Conservation (phyloP, 2,888 invertebrate species). For the Oscheius onirici region DNA sequence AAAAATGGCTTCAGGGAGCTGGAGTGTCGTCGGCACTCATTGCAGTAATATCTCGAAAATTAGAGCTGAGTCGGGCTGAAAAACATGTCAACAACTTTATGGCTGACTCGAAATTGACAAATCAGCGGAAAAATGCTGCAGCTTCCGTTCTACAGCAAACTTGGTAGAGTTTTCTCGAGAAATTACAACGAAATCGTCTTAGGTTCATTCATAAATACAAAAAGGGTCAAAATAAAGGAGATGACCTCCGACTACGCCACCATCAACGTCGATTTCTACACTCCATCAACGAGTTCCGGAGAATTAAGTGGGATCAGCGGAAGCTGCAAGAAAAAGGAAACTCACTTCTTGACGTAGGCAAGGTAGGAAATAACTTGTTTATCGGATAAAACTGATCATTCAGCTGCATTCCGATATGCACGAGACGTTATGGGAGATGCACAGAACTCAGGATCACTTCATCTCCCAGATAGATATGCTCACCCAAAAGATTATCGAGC, state of each 20-base stretch:
- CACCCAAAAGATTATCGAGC: conserved; percentile 68
- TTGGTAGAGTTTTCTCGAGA: conserved; percentile 80
- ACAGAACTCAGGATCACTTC: conserved; percentile 70
- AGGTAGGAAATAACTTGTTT: conserved; percentile 78
- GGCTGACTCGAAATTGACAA: conserved; percentile 99
- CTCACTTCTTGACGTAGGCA: conserved; percentile 99
- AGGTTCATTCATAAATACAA: conserved; percentile 71
- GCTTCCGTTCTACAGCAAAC: conserved; percentile 98
- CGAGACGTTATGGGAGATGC: conserved; percentile 70
- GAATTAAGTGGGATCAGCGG: conserved; percentile 83
- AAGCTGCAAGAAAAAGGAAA: conserved; percentile 80
- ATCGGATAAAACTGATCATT: not conserved
- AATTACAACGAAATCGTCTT: not conserved
- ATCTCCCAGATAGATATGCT: conserved; percentile 67
- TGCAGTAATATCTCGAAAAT: conserved; percentile 97
- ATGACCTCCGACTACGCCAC: conserved; percentile 69
- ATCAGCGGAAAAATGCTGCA: conserved; percentile 99
- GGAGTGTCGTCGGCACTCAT: conserved; percentile 98
- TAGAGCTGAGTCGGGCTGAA: conserved; percentile 94
- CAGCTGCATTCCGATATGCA: conserved; percentile 71
- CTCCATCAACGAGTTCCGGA: conserved; percentile 79
- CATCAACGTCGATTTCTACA: conserved; percentile 69
- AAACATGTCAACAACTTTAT: conserved; percentile 99
- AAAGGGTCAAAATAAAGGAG: conserved; percentile 66
- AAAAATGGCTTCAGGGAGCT: conserved; percentile 81